Conservation (phyloP, 2,113 vertebrate species). For the Tamias sibiricus region DNA sequence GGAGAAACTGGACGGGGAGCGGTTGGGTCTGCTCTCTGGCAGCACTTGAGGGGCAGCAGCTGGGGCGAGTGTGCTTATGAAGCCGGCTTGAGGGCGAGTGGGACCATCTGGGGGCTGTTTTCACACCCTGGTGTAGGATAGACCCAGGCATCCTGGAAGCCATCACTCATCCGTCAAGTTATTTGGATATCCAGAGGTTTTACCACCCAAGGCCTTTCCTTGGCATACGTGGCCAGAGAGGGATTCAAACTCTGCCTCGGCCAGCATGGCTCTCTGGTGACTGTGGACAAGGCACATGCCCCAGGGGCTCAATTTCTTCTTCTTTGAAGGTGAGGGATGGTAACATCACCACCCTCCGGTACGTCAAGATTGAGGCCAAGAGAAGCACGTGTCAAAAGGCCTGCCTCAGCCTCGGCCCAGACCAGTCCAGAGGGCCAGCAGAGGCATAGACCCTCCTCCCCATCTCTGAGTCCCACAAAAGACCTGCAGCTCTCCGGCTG, state of each 20-base stretch:
- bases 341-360: too few relatives aligned
- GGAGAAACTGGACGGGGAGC: fast-evolving
- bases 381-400: too few relatives aligned
- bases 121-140: too few relatives aligned
- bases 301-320: background rate
- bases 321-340: background rate
- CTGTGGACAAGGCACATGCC: background rate
- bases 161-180: background rate
- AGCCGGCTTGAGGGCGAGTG: background rate
- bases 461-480: background rate
- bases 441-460: background rate
- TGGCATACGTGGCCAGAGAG: background rate
- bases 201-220: background rate
- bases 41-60: background rate
- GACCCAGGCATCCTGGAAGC: background rate
- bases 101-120: background rate
- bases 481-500: background rate
- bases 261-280: background rate
- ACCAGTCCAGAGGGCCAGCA: fast-evolving
- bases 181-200: background rate
- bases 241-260: background rate
- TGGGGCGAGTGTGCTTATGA: background rate
- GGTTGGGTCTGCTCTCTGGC: background rate
- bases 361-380: background rate
- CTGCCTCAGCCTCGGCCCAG: background rate